Conservation (phyloP, 2,888 invertebrate genomes). For the Sinopyrophorus schimmeli region DNA sequence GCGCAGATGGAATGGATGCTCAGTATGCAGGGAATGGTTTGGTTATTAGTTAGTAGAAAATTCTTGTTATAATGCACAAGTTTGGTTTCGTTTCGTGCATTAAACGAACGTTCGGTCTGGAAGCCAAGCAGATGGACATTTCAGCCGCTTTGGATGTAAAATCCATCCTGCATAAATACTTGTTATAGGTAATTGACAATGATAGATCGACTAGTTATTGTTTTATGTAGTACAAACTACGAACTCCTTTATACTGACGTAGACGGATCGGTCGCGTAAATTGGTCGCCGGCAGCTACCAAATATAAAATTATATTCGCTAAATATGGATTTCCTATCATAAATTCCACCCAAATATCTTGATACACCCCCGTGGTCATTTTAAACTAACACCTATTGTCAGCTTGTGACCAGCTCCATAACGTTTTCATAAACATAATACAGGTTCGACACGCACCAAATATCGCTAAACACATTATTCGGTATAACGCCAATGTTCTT, state of each 20-base stretch:
- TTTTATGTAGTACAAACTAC: constrained; percentile 47
- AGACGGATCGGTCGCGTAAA: constrained; percentile 38
- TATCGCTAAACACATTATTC: too few relatives aligned
- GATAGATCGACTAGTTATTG: constrained; percentile 46
- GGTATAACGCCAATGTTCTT: too few relatives aligned
- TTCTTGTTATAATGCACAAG: constrained; percentile 27
- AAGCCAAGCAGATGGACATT: constrained; percentile 43
- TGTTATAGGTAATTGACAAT: constrained; percentile 49
- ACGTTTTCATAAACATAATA: too few relatives aligned
- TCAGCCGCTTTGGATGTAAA: constrained; percentile 44
- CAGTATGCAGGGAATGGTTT: constrained; percentile 14
- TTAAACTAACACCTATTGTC: too few relatives aligned
- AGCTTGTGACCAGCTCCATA: too few relatives aligned
- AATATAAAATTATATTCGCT: constrained; percentile 36
- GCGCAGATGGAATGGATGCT: constrained; percentile 9
- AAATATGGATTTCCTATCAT: constrained; percentile 38
- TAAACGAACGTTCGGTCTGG: constrained; percentile 36
- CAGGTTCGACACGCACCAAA: too few relatives aligned
- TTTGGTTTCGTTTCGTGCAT: constrained; percentile 38
- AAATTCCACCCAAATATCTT: too few relatives aligned
- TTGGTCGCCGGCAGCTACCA: constrained; percentile 23
- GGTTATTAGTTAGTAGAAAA: constrained; percentile 25
- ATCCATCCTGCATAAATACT: constrained; percentile 47
- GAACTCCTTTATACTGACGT: constrained; percentile 44
- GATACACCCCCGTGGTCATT: too few relatives aligned